Percentiles rank a stretch among this genome's conserved stretches.
Evolutionary conservation across 2,113 vertebrate species (phyloP).

Genomic region (Sylvia atricapilla): DNA sequence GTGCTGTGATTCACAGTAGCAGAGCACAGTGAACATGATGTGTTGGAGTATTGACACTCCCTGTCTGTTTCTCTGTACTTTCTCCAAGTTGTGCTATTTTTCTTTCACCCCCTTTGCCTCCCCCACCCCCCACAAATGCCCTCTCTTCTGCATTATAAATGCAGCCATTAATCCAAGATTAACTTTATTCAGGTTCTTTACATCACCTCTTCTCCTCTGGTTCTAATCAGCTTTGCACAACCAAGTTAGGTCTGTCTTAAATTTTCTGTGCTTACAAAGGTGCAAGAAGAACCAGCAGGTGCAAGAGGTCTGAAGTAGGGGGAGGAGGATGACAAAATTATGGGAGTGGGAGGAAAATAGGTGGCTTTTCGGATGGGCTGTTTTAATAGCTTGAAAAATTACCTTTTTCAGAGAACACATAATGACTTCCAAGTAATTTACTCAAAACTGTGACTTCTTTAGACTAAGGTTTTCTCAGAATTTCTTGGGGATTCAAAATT

Average conservation of each 20-base stretch:
- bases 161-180: background rate
- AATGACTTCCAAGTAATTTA: background rate
- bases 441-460: background rate
- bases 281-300: background rate
- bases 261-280: background rate
- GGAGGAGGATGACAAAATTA: background rate
- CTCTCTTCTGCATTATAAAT: background rate
- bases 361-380: background rate
- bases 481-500: background rate
- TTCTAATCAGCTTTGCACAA: background rate
- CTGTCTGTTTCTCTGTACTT: background rate
- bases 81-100: background rate
- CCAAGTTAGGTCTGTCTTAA: background rate
- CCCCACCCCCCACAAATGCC: accelerated
- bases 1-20: background rate
- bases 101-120: accelerated
- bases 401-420: background rate
- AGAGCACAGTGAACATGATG: background rate
- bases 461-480: background rate
- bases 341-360: background rate
- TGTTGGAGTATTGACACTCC: background rate
- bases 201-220: background rate
- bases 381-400: background rate
- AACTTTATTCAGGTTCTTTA: background rate
- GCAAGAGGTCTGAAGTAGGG: background rate